A percentile compares a stretch with the other conserved stretches of the same genome.
Conservation (phyloP, 2,113 vertebrate genomes). For the Seriola rivoliana region DNA sequence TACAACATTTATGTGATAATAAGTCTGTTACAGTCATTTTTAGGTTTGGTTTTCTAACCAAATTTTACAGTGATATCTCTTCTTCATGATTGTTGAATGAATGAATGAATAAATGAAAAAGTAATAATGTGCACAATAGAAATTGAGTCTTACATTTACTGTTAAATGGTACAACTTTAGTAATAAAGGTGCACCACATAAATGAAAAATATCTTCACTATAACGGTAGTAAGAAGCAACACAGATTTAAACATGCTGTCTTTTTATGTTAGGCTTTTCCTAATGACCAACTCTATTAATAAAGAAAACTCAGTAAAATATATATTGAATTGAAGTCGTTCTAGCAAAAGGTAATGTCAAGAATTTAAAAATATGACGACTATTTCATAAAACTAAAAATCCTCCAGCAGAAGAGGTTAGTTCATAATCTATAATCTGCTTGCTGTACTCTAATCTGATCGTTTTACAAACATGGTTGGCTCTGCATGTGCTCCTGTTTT, state of each 20-base stretch:
- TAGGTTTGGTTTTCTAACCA: background rate
- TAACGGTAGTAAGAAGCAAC: too few relatives aligned
- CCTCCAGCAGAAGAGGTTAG: background rate
- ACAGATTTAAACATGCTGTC: too few relatives aligned
- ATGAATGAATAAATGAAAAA: too few relatives aligned
- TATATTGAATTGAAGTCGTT: background rate
- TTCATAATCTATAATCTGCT: slow-evolving; percentile 2
- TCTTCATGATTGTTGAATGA: background rate
- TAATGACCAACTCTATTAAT: too few relatives aligned
- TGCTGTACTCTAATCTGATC: slow-evolving; percentile 12
- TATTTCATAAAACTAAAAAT: background rate
- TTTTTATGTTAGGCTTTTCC: too few relatives aligned
- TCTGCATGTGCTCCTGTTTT: slow-evolving; percentile 20
- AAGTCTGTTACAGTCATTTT: background rate
- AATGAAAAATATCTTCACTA: background rate
- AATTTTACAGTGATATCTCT: background rate
- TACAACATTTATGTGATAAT: too few relatives aligned
- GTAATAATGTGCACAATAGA: background rate
- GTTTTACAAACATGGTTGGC: background rate
- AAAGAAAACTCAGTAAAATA: background rate
- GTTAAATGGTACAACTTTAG: background rate
- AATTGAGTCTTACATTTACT: background rate
- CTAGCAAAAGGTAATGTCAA: background rate
- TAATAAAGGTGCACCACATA: background rate
- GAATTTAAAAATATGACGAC: background rate